Base-by-base conservation (phyloP, 2,888 invertebrate species). In the Drosophila dives region DNA sequence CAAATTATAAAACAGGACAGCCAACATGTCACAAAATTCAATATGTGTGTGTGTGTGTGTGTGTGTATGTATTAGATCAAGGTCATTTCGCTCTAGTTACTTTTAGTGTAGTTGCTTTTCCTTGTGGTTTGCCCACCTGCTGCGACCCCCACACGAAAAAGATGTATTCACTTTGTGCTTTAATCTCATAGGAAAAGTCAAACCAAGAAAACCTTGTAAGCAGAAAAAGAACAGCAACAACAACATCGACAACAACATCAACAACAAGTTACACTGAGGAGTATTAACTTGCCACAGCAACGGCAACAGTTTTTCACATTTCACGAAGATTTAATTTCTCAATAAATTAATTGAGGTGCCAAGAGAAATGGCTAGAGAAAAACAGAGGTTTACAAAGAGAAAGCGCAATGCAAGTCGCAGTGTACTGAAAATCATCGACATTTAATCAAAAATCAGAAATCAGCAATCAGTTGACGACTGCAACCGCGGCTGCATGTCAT, bases 231-330 rank as follows among this genome's bases (percentile, higher is more conserved):
- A 61, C 49, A 68, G 55, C 15, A 62, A 45, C 32, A 72, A 60
- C 20, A 29, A 20, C 10, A 34, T 29, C 15, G n/a, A 20, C n/a
- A 17, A 20, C 17, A 45, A 26, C 32, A 61, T 55, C 33, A 20
- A 53, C 29, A 64, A 61, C 78, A 75, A 54, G 68, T 75, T 79
- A 59, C 76, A 82, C 81, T 84, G 75, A 84, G 68, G 68, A 68
- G 26, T 49, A 38, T 61, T 36, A 45, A 40, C 33, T 54, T 54
- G 23, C 38, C 12, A 33, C 48, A 56, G 64, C 59, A 36, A 42
- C 36, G 33, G 38, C 55, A 51, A 8, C 15, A 4, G 17, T 20
- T 17, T 42, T 15, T 4, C 10, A 3, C 12, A 12, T 20, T 12
- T 1, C 5, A 29, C 6, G 6, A 29, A 29, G 0, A 40, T 60